Evolutionary conservation across 2,797 vertebrate species (phyloP).

Genomic region (Chelon auratus): DNA sequence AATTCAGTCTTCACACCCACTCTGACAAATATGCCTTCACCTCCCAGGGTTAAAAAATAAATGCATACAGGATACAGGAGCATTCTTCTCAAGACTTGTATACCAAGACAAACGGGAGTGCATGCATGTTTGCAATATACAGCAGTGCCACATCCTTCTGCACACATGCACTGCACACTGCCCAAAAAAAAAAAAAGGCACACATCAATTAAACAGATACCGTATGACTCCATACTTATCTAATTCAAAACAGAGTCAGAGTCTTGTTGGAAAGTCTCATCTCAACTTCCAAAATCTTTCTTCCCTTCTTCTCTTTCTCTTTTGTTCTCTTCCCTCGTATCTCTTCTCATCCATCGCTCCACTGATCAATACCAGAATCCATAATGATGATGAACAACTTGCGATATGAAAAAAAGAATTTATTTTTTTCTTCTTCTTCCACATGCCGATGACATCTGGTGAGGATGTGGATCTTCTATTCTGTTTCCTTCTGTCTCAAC

Average conservation of each 20-base stretch:
- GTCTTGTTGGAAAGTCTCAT: constrained; percentile 56
- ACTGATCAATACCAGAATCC: constrained; percentile 68
- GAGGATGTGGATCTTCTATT: constrained; percentile 65
- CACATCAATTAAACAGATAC: constrained; percentile 58
- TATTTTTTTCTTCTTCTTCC: constrained; percentile 55
- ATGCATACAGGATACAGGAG: constrained; percentile 72
- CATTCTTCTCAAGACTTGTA: constrained; percentile 61
- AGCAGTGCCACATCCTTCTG: constrained; percentile 14
- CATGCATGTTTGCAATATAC: neutral
- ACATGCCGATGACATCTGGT: constrained; percentile 67
- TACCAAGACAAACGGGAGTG: constrained; percentile 38
- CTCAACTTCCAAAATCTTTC: constrained; percentile 15
- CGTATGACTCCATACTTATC: constrained; percentile 53
- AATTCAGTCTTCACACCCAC: constrained; percentile 89
- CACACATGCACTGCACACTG: constrained; percentile 20
- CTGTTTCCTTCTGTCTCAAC: constrained; percentile 60
- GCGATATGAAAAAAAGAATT: constrained; percentile 41
- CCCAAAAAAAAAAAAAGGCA: constrained; percentile 34
- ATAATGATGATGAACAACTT: constrained; percentile 58
- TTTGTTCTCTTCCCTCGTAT: constrained; percentile 30
- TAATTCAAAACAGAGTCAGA: constrained; percentile 53
- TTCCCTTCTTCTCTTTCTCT: constrained; percentile 25
- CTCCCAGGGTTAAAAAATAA: constrained; percentile 80
- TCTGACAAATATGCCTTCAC: constrained; percentile 85
- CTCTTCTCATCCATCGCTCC: constrained; percentile 22